phyloP scores from a whole-genome alignment of 1,140 invertebrate species.

The Cataglyphis hispanica region DNA sequence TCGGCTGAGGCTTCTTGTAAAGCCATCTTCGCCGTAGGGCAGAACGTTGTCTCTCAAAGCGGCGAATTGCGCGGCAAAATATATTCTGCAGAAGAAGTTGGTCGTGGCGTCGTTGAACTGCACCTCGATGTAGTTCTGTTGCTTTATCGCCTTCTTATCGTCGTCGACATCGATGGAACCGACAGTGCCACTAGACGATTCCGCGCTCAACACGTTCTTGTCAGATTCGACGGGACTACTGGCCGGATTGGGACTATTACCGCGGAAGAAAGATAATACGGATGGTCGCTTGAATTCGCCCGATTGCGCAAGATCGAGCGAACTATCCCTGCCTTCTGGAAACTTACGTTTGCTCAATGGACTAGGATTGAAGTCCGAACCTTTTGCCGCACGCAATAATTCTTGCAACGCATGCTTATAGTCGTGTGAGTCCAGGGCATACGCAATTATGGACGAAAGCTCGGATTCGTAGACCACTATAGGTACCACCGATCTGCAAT shows the following conservation, averaged over 20 bases:
- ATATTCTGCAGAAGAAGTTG: conserved; percentile 94
- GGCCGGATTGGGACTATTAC: conserved; percentile 81
- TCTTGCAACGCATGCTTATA: conserved; percentile 90
- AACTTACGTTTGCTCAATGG: conserved; percentile 86
- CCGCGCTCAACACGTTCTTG: conserved; percentile 75
- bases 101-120: conserved; percentile 91
- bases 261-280: conserved; percentile 86
- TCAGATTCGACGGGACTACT: conserved; percentile 82
- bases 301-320: conserved; percentile 79
- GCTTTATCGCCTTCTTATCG: conserved; percentile 81
- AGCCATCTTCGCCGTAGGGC: conserved; percentile 91
- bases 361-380: conserved; percentile 83
- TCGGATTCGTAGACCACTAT: conserved; percentile 94
- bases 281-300: conserved; percentile 85
- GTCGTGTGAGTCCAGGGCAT: conserved; percentile 91
- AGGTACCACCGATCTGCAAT: conserved; percentile 88
- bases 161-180: conserved; percentile 78
- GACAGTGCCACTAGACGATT: conserved; percentile 64
- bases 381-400: conserved; percentile 80
- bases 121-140: conserved; percentile 91
- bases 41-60: conserved; percentile 91
- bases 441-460: conserved; percentile 96
- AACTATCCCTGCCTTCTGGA: conserved; percentile 83
- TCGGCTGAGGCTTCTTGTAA: conserved; percentile 94
- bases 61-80: conserved; percentile 95